Conservation (phyloP, 2,113 vertebrate genomes). For the Pelmatolapia mariae region DNA sequence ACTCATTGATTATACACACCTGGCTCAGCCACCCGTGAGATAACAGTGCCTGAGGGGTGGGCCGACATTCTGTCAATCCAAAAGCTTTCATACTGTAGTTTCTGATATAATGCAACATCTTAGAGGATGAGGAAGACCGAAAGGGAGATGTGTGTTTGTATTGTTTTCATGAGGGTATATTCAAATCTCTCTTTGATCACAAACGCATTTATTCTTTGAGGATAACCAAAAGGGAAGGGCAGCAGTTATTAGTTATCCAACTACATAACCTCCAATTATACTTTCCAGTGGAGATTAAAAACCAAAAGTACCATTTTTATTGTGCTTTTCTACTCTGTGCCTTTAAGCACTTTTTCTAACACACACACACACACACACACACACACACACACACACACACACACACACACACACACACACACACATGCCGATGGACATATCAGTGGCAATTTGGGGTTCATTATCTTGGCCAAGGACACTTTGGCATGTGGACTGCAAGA, state of each 20-base stretch:
- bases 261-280: background rate
- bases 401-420: background rate
- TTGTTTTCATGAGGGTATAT: background rate
- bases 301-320: background rate
- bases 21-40: slow-evolving; percentile 15
- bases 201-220: background rate
- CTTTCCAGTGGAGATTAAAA: background rate
- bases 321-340: background rate
- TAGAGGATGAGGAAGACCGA: background rate
- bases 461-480: background rate
- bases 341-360: background rate
- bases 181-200: slow-evolving; percentile 9
- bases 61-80: slow-evolving; percentile 3
- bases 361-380: accelerated
- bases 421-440: background rate
- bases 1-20: slow-evolving; percentile 56
- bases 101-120: background rate
- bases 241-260: background rate
- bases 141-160: background rate
- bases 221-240: background rate
- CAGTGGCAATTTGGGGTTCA: background rate
- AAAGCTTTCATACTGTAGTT: background rate
- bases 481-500: background rate
- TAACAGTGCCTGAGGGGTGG: slow-evolving; percentile 6
- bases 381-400: background rate